Evolutionary conservation across 2,888 invertebrate genomes (phyloP), one percentile per base, ranked within the genome.

Genomic region (Synanthedon formicaeformis): DNA sequence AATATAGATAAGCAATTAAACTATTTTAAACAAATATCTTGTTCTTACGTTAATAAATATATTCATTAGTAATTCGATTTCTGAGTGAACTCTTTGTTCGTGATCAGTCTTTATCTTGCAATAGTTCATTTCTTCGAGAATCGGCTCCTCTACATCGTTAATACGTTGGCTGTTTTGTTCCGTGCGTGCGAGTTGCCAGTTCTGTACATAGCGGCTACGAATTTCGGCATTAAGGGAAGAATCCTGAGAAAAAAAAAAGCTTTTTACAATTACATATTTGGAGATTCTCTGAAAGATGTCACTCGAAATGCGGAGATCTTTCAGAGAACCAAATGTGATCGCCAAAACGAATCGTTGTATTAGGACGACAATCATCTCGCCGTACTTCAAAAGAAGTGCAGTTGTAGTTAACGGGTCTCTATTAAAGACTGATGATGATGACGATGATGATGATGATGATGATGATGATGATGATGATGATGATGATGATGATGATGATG

Each of bases 121-220:
- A 50, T 60, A 61, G 54, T 74, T 75, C 23, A 77, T 73, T n/a
- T 27, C 57, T 2, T 58, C 51, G 0, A 60, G 54, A 1, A 73
- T 70, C 0, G 14, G 18, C 0, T 56, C 41, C 57, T 83, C 80
- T 3, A 57, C 60, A 18, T 70, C 61, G 5, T 49, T 52, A 51
- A 82, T 78, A 0, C 49, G 50, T 51, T 71, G 63, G 0, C 51
- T 12, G 50, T 80, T 71, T 56, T 83, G 83, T 53, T 84, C 84
- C 0, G 73, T 65, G 3, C 84, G 74, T 12, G 84, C 74, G 2
- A 52, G 52, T 60, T 85, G 75, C 85, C 85, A 85, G 51, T 71
- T 70, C 6, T 57, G 64, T 2, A 71, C 60, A 59, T 81, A 83
- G 2, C 84, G 75, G 54, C 60, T 66, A 12, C 69, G 67, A 18